Evolutionary conservation across 1,140 invertebrate species (phyloP).

Genomic region (Lepidotrigona ventralis): DNA sequence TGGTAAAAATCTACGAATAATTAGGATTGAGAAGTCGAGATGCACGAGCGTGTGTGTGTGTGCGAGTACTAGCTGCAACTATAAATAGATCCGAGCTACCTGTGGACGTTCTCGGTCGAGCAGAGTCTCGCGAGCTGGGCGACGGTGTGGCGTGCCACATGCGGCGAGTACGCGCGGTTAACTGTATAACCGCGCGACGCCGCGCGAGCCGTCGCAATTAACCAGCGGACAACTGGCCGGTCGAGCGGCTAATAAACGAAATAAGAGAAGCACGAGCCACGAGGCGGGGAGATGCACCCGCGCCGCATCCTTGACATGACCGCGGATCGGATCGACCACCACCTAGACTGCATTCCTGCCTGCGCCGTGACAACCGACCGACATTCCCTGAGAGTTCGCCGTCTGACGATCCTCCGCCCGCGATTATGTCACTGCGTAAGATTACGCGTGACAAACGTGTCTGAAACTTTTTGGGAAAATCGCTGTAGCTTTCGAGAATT

Average conservation of each 20-base stretch:
- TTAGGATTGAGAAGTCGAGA: background rate
- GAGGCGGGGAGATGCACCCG: slow-evolving; percentile 34
- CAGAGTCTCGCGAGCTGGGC: slow-evolving; percentile 29
- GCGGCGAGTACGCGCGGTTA: slow-evolving; percentile 63
- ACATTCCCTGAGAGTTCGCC: background rate
- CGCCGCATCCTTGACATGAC: slow-evolving; percentile 56
- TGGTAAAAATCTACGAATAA: background rate
- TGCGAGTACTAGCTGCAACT: slow-evolving; percentile 53
- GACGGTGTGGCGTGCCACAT: slow-evolving; percentile 55
- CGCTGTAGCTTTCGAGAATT: background rate
- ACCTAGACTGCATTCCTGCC: slow-evolving; percentile 54
- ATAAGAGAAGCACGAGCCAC: slow-evolving; percentile 39
- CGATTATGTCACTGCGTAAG: background rate
- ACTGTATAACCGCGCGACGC: slow-evolving; percentile 67
- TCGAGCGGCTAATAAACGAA: slow-evolving; percentile 67
- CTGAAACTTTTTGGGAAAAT: background rate
- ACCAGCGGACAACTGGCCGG: slow-evolving; percentile 70
- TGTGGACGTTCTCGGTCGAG: slow-evolving; percentile 58
- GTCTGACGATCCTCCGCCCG: background rate
- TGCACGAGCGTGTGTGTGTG: slow-evolving; percentile 1
- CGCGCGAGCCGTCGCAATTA: slow-evolving; percentile 69
- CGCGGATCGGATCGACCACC: slow-evolving; percentile 52
- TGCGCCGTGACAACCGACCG: slow-evolving; percentile 6
- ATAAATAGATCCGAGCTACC: slow-evolving; percentile 78
- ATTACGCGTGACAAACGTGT: background rate